Conservation (phyloP, 2,888 invertebrate genomes). For the Sussaba pulchella region DNA sequence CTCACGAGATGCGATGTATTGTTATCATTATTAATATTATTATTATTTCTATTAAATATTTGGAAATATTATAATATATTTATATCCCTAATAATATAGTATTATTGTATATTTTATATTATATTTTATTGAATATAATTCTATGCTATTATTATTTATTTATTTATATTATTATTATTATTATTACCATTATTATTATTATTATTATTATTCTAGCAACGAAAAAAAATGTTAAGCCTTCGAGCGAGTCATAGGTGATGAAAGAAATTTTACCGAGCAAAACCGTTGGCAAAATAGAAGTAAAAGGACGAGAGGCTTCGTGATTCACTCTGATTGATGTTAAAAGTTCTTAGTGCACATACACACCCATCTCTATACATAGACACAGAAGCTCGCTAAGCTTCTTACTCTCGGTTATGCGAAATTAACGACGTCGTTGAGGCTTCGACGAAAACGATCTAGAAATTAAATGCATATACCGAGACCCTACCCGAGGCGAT, state of each 20-base stretch:
- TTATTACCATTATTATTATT: no score
- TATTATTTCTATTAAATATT: no score
- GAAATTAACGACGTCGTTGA: conserved; percentile 55
- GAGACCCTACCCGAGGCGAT: no score
- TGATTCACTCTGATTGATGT: conserved; percentile 32
- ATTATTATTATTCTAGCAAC: no score
- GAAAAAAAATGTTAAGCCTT: not conserved
- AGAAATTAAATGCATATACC: conserved; percentile 54
- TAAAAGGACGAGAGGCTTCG: not conserved
- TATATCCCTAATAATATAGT: no score
- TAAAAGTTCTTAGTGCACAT: conserved; percentile 1
- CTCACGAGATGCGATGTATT: no score
- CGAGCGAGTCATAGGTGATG: not conserved
- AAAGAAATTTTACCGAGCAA: conserved; percentile 1
- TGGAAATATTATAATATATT: no score
- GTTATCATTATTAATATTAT: no score
- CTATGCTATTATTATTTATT: no score
- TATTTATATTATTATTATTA: no score
- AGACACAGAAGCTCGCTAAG: not conserved
- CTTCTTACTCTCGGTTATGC: conserved; percentile 41
- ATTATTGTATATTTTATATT: no score
- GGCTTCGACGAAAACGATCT: conserved; percentile 47
- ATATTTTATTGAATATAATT: no score
- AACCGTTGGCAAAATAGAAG: conserved; percentile 15
- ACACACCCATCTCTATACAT: not conserved